Evolutionary conservation across 2,113 vertebrate species (phyloP).

Genomic region (Pardalotus punctatus): DNA sequence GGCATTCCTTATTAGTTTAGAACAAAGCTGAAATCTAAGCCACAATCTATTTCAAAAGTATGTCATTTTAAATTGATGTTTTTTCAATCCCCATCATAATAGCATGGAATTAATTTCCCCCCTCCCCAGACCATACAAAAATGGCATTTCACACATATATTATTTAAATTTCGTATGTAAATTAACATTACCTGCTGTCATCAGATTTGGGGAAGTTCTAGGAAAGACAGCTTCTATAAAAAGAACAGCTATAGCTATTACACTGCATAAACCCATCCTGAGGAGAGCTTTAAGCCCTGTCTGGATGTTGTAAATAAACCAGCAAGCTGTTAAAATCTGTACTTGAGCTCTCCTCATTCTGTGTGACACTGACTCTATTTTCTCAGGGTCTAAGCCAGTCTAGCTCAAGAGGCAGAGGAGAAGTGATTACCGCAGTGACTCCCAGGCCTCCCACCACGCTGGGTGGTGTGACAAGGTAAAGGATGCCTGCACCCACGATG

Average conservation of each 20-base stretch:
- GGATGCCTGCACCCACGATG: slow-evolving; percentile 84
- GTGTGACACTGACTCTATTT: background rate
- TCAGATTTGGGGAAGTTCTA: slow-evolving; percentile 45
- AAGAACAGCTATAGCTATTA: background rate
- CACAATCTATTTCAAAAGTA: slow-evolving; percentile 49
- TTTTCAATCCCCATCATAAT: slow-evolving; percentile 40
- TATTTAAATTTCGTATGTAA: slow-evolving; percentile 29
- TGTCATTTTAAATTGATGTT: slow-evolving; percentile 48
- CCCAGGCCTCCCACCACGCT: slow-evolving; percentile 82
- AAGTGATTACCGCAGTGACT: slow-evolving; percentile 82
- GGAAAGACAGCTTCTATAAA: background rate
- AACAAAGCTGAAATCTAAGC: slow-evolving; percentile 60
- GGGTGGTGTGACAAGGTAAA: slow-evolving; percentile 88
- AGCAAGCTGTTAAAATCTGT: background rate
- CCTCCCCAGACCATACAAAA: background rate
- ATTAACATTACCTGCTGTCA: slow-evolving; percentile 37
- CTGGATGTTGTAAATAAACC: background rate
- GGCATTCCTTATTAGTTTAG: slow-evolving; percentile 56
- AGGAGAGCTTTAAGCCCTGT: background rate
- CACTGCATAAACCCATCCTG: background rate
- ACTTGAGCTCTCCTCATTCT: background rate
- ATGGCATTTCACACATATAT: background rate
- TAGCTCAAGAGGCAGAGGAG: background rate
- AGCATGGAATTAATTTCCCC: slow-evolving; percentile 21
- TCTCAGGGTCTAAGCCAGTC: background rate